Conservation (phyloP, 2,797 vertebrate species). For the Lepus oiostolus region DNA sequence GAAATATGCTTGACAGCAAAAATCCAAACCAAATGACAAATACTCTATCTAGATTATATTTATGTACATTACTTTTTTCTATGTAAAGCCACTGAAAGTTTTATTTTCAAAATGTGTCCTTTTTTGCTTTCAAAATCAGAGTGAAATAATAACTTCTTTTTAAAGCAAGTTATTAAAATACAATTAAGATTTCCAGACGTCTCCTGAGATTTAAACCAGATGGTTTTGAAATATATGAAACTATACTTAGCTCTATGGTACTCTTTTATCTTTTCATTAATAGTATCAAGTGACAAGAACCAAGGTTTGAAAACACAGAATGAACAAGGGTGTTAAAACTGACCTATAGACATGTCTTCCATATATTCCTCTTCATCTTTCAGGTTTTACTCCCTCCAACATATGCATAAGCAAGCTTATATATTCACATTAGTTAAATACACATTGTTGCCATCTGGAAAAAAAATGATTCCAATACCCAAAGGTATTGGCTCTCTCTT, state of each 20-base stretch:
- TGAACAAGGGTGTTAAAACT: neutral
- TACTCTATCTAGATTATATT: neutral
- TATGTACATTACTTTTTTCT: neutral
- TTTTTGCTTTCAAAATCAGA: constrained; percentile 45
- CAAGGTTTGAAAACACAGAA: constrained; percentile 35
- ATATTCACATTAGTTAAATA: neutral
- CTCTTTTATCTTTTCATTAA: constrained; percentile 62
- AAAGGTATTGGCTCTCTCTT: neutral
- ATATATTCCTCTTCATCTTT: constrained; percentile 26
- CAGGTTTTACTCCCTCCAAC: constrained; percentile 41
- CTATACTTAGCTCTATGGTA: neutral
- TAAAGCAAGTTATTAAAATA: constrained; percentile 54
- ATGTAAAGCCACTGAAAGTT: neutral
- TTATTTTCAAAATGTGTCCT: neutral
- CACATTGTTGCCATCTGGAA: constrained; percentile 28
- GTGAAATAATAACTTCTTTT: neutral
- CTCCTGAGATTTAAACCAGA: constrained; percentile 49
- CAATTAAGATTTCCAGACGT: constrained; percentile 62
- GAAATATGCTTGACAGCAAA: neutral
- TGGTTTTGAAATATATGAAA: constrained; percentile 60
- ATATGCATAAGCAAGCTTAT: neutral
- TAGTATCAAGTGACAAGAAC: neutral
- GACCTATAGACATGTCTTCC: neutral
- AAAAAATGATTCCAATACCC: constrained; percentile 41
- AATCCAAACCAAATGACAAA: constrained; percentile 20